Conservation (phyloP, 2,113 vertebrate genomes). For the Eleginops maclovinus region DNA sequence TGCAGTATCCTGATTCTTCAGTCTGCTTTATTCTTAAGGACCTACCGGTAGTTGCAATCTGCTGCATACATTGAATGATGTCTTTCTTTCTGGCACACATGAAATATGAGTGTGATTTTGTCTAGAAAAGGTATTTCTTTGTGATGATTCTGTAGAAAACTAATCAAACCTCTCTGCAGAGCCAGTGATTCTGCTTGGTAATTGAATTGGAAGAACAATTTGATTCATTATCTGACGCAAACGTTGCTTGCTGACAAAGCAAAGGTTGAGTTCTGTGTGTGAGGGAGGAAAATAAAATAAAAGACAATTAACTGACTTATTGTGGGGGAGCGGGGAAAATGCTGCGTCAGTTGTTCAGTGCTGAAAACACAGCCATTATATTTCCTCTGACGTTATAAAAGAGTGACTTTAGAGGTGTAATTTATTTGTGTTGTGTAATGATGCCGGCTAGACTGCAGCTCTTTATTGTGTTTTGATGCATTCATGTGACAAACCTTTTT, state of each 20-base stretch:
- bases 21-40: background rate
- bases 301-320: background rate
- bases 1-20: no score
- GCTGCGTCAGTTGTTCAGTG: background rate
- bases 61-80: background rate
- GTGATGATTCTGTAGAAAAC: background rate
- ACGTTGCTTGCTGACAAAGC: constrained; percentile 6
- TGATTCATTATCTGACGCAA: background rate
- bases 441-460: background rate
- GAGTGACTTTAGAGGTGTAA: background rate
- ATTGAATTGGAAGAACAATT: constrained; percentile 5
- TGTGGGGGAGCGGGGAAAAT: background rate
- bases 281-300: background rate
- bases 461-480: constrained; percentile 3
- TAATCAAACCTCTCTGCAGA: background rate
- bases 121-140: background rate
- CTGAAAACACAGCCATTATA: background rate
- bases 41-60: background rate
- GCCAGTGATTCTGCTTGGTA: constrained; percentile 5
- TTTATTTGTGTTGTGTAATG: constrained; percentile 10
- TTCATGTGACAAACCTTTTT: background rate
- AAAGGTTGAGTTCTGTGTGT: background rate
- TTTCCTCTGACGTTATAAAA: background rate
- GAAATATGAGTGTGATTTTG: background rate
- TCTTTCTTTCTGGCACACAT: background rate